These are phyloP conservation scores for Eudasyphora cyanicolor DNA, from an alignment of 2,888 invertebrate species.

Conservation along the genomic window DNA sequence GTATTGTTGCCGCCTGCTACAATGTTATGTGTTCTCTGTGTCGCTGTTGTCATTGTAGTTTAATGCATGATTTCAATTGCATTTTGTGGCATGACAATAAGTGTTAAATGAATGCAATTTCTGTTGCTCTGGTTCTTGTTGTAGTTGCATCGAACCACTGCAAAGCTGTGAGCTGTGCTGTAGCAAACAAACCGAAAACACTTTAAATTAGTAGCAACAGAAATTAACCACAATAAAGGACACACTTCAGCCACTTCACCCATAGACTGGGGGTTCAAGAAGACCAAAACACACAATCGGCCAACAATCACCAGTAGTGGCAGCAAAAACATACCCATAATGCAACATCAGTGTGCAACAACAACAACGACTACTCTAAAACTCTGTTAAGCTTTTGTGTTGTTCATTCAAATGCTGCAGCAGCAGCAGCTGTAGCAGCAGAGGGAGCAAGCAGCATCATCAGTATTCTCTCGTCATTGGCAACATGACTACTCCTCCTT, in stretches of 20 bases:
- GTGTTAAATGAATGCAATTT: slow-evolving; percentile 21
- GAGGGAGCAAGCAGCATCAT: not conserved
- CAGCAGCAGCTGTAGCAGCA: too few species aligned
- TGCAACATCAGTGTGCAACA: slow-evolving; percentile 26
- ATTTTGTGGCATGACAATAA: slow-evolving; percentile 49
- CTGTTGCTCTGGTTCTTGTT: not conserved
- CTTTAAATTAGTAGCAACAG: slow-evolving; percentile 47
- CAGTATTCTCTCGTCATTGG: not conserved
- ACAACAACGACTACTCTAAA: not conserved
- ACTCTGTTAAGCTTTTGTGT: not conserved
- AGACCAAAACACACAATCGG: not conserved
- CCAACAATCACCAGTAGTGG: not conserved
- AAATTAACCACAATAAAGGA: slow-evolving; percentile 54
- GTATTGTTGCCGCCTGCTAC: not conserved
- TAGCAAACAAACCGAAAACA: slow-evolving; percentile 24
- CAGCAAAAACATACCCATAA: not conserved
- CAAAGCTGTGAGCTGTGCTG: slow-evolving; percentile 18
- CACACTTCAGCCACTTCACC: slow-evolving; percentile 29
- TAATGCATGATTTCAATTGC: slow-evolving; percentile 56
- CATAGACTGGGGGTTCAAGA: not conserved
- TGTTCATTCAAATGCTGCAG: not conserved
- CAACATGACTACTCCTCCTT: not conserved
- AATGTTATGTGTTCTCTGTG: not conserved
- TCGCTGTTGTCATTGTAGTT: slow-evolving; percentile 47
- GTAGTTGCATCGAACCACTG: slow-evolving; percentile 11